These are phyloP conservation scores for Hydropsyche betteni DNA, from an alignment of 2,888 invertebrate genomes.

Conservation along the genomic window DNA sequence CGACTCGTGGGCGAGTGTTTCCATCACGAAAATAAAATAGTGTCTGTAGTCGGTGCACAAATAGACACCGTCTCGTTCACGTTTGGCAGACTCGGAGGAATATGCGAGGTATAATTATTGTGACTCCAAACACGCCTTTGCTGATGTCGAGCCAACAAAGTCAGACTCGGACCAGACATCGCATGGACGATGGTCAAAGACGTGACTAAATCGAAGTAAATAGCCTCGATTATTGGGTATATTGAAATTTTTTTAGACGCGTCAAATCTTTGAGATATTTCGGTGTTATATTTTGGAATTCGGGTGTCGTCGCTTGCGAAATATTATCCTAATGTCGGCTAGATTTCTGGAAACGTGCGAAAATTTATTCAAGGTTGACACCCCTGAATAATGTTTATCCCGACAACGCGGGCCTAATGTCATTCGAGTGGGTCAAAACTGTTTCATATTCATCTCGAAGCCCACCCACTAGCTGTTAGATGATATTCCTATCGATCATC, in stretches of 20 bases:
- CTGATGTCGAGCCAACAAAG: background rate
- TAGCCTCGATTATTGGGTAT: background rate
- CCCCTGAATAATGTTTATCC: slow-evolving; percentile 29
- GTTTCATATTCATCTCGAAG: slow-evolving; percentile 26
- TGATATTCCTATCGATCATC: slow-evolving; percentile 29
- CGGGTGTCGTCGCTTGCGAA: background rate
- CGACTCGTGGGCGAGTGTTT: slow-evolving; percentile 17
- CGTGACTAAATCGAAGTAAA: too few relatives aligned
- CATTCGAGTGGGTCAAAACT: slow-evolving; percentile 32
- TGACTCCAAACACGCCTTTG: background rate
- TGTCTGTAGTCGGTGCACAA: background rate
- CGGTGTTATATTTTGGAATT: slow-evolving; percentile 2
- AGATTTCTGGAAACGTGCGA: slow-evolving; percentile 24
- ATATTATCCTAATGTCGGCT: slow-evolving; percentile 22
- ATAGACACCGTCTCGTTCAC: slow-evolving; percentile 16
- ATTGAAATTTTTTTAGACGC: slow-evolving; percentile 9
- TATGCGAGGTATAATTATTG: background rate
- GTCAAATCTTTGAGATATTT: too few relatives aligned
- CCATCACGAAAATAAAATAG: slow-evolving; percentile 22
- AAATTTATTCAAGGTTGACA: slow-evolving; percentile 32
- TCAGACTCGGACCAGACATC: slow-evolving; percentile 18
- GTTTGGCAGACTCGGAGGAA: slow-evolving; percentile 25
- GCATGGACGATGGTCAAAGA: too few relatives aligned
- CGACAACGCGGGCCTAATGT: slow-evolving; percentile 11
- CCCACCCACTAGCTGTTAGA: background rate